phyloP scores from a whole-genome alignment of 2,797 vertebrate species.

The Argya squamiceps region DNA sequence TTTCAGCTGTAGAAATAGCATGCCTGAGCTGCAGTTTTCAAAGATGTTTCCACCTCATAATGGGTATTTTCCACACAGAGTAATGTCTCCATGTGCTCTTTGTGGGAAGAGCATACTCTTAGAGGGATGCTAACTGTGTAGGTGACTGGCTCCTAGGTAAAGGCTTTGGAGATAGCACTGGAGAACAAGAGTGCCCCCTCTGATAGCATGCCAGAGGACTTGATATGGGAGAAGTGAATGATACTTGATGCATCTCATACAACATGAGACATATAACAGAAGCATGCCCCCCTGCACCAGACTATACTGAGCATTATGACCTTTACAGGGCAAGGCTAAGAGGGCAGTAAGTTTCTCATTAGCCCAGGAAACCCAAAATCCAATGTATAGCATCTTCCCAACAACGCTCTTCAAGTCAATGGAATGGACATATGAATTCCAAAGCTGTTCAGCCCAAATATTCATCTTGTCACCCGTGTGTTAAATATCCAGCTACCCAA shows the following conservation, averaged over 20 bases:
- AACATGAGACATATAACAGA: rapidly evolving
- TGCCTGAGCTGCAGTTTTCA: background rate
- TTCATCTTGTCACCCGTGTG: background rate
- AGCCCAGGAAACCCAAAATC: background rate
- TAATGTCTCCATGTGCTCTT: rapidly evolving
- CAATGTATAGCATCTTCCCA: background rate
- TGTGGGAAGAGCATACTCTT: background rate
- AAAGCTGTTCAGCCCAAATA: background rate
- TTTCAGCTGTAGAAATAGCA: background rate
- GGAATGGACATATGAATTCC: background rate
- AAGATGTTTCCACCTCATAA: background rate
- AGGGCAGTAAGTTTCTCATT: background rate
- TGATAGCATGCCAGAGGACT: background rate
- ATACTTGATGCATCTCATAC: background rate
- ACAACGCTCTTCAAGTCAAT: background rate
- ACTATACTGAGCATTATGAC: background rate
- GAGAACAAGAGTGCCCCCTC: background rate
- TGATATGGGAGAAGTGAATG: background rate
- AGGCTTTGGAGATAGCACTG: background rate
- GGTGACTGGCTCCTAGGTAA: background rate
- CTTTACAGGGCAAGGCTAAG: background rate
- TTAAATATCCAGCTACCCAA: background rate
- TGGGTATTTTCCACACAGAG: background rate
- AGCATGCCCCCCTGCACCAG: background rate
- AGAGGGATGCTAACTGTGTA: background rate